Base-by-base conservation (phyloP, 64 coral and sea anemone genomes). In the Pocillopora damicornis region DNA sequence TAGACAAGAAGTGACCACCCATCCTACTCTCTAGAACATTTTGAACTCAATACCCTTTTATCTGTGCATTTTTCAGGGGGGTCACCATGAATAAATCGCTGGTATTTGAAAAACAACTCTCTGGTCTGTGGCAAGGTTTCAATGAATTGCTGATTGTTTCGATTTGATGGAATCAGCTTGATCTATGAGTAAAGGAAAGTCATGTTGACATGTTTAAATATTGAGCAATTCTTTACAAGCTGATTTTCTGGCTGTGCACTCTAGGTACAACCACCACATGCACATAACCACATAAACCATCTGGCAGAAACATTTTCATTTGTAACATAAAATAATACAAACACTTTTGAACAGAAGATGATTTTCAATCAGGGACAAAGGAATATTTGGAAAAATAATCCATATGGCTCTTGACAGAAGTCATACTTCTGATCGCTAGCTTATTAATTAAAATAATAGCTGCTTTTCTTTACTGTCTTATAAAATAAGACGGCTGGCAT, bases 11-110 rank as follows among this genome's bases (percentile, higher is more conserved):
- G 61, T 56, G 18, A 16, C 20, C 81, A 20, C 81, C 42, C 25
- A 3, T 23, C 67, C 67, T 25, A 5, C 67, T 71, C 9, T 20
- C 2, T 18, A 6, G 1, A 18, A 23, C 1, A 71, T 11, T 71
- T 20, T 20, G 5, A 25, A n/a, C 20, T 71, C 12, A 71, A 71
- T 88, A 99, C 97, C 97, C 91, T 88, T 79, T 35, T 72, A 38
- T 91, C 80, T 20, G 82, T 83, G n/a, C 90, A 92, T 30, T 99
- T 90, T 34, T 92, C 83, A 68, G 97, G 97, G 60, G 83, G 74
- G 26, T 99, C 97, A 83, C 95, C 95, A 87, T 99, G 97, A 85
- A 99, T 88, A 13, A 60, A 87, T 75, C 62, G n/a, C 81, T 99
- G 97, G 68, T 99, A 99, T 75, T 99, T 95, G 86, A 75, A 88